A percentile compares a stretch with the other conserved stretches of the same genome.
phyloP scores from a whole-genome alignment of 2,113 vertebrate species.

The Xenotilapia leptura region DNA sequence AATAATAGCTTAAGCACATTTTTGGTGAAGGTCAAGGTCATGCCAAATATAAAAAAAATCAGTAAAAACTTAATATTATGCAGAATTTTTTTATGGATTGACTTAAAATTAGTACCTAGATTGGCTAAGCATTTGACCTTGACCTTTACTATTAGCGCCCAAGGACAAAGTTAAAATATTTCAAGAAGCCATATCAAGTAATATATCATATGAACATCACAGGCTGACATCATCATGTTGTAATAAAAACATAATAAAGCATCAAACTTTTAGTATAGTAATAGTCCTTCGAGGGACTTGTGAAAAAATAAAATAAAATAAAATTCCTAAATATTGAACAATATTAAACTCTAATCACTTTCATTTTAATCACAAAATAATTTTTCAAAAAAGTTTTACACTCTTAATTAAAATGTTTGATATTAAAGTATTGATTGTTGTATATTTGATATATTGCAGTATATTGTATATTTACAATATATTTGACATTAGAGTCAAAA shows the following conservation, averaged over 20 bases:
- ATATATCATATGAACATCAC: neutral
- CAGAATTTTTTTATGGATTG: neutral
- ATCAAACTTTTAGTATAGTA: neutral
- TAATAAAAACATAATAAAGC: neutral
- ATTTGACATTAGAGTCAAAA: neutral
- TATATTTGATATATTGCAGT: neutral
- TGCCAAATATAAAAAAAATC: neutral
- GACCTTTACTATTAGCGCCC: neutral
- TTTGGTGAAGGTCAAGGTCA: neutral
- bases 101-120: neutral
- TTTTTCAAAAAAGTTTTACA: neutral
- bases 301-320: neutral
- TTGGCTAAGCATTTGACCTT: neutral
- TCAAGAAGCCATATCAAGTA: neutral
- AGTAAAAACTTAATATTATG: neutral
- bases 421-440: neutral
- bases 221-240: neutral
- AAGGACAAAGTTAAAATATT: neutral
- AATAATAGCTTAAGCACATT: neutral
- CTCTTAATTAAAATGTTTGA: neutral
- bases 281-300: neutral
- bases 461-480: neutral
- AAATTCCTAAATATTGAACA: neutral
- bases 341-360: neutral
- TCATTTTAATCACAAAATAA: neutral